Percentiles rank a stretch among this genome's conserved stretches.
These are phyloP conservation scores for Elymnias hypermnestra DNA, from an alignment of 1,140 invertebrate species.

Conservation along the genomic window DNA sequence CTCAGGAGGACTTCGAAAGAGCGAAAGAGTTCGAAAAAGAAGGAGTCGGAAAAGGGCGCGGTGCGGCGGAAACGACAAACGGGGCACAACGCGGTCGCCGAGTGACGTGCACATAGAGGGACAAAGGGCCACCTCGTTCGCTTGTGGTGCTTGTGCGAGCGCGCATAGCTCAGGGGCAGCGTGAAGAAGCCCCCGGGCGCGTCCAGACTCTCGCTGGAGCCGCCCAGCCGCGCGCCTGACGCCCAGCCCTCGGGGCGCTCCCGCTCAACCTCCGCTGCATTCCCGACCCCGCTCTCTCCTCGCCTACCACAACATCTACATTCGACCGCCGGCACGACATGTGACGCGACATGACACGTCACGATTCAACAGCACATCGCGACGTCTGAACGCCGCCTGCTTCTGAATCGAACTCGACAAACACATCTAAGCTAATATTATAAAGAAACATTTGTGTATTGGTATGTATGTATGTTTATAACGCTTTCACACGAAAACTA, in stretches of 20 bases:
- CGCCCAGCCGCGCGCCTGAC: slow-evolving; percentile 52
- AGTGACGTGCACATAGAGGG: slow-evolving; percentile 47
- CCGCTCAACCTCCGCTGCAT: neutral
- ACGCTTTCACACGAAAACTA: too few relatives aligned
- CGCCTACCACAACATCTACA: neutral
- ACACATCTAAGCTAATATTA: too few relatives aligned
- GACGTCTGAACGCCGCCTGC: too few relatives aligned
- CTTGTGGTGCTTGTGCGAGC: slow-evolving; percentile 79
- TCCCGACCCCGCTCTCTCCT: neutral
- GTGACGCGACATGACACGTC: too few relatives aligned
- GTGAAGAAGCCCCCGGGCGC: slow-evolving; percentile 74
- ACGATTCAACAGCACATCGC: too few relatives aligned
- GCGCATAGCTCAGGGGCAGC: slow-evolving; percentile 78
- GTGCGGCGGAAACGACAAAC: slow-evolving; percentile 34
- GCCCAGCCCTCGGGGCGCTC: slow-evolving; percentile 10
- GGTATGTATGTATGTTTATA: too few relatives aligned
- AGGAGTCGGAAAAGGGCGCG: too few relatives aligned
- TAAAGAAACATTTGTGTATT: too few relatives aligned
- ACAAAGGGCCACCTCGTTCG: slow-evolving; percentile 74
- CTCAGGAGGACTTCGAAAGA: too few relatives aligned
- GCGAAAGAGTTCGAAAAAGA: too few relatives aligned
- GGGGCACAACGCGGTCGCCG: neutral
- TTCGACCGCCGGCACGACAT: too few relatives aligned
- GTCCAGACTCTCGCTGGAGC: slow-evolving; percentile 71
- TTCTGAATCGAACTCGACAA: too few relatives aligned